These are phyloP conservation scores for Eristalis arbustorum DNA, from an alignment of 2,888 invertebrate species.

Conservation along the genomic window DNA sequence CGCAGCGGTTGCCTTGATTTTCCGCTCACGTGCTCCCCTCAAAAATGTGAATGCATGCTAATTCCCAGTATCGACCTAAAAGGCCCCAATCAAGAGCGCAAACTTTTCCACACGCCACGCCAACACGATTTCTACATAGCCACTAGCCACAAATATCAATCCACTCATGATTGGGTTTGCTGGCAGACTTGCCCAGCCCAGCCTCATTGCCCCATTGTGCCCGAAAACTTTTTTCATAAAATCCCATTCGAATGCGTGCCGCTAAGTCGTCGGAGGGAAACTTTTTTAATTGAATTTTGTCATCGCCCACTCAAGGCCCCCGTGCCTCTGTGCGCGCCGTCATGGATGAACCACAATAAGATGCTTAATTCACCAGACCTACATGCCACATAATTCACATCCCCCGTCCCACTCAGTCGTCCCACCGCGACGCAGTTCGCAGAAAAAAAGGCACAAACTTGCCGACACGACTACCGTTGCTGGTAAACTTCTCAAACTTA, in stretches of 20 bases:
- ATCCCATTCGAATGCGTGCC: conserved; percentile 52
- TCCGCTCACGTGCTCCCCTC: neutral
- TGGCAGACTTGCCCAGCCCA: neutral
- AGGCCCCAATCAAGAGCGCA: neutral
- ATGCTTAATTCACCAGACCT: conserved; percentile 47
- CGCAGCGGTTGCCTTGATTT: neutral
- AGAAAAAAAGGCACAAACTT: neutral
- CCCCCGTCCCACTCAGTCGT: neutral
- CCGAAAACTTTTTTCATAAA: conserved; percentile 29
- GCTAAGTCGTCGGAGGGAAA: conserved; percentile 50
- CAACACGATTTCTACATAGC: neutral
- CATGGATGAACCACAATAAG: conserved; percentile 50
- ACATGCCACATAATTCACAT: conserved; percentile 41
- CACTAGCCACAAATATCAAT: conserved; percentile 35
- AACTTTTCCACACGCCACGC: neutral
- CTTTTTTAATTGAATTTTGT: conserved; percentile 70
- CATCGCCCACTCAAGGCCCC: conserved; percentile 13
- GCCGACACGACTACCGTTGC: conserved; percentile 13
- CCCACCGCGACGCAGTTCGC: neutral
- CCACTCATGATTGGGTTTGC: conserved; percentile 32
- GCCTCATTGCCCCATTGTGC: neutral
- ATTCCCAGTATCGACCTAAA: neutral
- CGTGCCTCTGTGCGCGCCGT: neutral
- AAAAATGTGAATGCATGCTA: neutral
- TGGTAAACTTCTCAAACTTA: conserved; percentile 60